Evolutionary conservation across 1,140 invertebrate genomes (phyloP).

Genomic region (Lutraria rhynchaena): DNA sequence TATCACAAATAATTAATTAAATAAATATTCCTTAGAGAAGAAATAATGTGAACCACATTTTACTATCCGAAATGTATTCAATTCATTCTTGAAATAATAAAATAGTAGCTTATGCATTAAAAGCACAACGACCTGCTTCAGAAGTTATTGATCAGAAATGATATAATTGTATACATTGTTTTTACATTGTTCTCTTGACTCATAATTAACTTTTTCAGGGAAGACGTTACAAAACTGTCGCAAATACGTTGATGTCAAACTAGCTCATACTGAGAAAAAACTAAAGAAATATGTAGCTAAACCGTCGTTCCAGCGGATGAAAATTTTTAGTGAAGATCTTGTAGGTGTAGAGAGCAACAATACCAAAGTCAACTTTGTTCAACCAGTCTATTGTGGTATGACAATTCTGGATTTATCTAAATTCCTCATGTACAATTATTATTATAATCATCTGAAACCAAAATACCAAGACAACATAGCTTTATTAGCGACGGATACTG

Average conservation of each 20-base stretch:
- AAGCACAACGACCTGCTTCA: too few relatives aligned
- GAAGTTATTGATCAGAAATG: too few relatives aligned
- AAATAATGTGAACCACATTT: too few relatives aligned
- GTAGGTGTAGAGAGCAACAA: slow-evolving; percentile 62
- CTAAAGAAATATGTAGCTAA: slow-evolving; percentile 71
- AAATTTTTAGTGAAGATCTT: slow-evolving; percentile 77
- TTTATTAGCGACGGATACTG: slow-evolving; percentile 81
- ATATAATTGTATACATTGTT: too few relatives aligned
- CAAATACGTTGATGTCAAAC: slow-evolving; percentile 33
- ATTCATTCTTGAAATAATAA: too few relatives aligned
- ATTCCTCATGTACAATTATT: slow-evolving; percentile 73
- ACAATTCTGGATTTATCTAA: slow-evolving; percentile 57
- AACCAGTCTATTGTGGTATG: slow-evolving; percentile 71
- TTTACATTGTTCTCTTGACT: too few relatives aligned
- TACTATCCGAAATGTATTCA: too few relatives aligned
- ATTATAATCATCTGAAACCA: slow-evolving; percentile 68
- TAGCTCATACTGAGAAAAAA: slow-evolving; percentile 35
- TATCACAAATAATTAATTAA: too few relatives aligned
- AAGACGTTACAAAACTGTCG: slow-evolving; percentile 19
- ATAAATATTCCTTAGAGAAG: too few relatives aligned
- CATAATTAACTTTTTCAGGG: too few relatives aligned
- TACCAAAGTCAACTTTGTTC: slow-evolving; percentile 60
- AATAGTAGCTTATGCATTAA: too few relatives aligned
- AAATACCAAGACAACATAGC: slow-evolving; percentile 68
- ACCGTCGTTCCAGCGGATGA: slow-evolving; percentile 74